Percentiles rank a stretch among this genome's conserved stretches.
These are phyloP conservation scores for Sorex fumeus DNA, from an alignment of 2,113 vertebrate species.

Conservation along the genomic window DNA sequence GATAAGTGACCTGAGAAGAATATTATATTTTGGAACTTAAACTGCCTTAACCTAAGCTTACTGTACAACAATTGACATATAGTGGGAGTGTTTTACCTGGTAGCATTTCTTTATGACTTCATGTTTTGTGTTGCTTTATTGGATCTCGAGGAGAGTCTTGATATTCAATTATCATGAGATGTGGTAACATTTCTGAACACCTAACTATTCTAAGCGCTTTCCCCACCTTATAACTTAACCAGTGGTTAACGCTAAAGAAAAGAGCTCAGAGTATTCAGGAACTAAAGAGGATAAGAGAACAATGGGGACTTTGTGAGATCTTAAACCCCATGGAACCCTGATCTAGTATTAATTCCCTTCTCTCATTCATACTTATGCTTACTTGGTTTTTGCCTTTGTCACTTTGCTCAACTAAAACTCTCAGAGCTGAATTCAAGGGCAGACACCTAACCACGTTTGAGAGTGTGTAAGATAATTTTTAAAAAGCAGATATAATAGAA, in stretches of 20 bases:
- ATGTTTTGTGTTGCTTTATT: not conserved
- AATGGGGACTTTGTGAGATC: not conserved
- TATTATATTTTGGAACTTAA: not conserved
- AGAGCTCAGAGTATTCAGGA: not conserved
- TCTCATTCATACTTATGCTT: not conserved
- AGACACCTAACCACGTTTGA: not conserved
- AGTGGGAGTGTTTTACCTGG: not conserved
- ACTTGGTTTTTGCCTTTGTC: not conserved
- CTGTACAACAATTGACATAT: not conserved
- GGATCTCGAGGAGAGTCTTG: not conserved
- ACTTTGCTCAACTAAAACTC: not conserved
- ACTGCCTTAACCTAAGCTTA: not conserved
- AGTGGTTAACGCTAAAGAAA: not conserved
- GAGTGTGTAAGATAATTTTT: not conserved
- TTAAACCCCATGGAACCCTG: not conserved
- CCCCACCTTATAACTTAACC: not conserved
- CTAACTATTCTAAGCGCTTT: not conserved
- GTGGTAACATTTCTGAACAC: not conserved
- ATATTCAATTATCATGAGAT: not conserved
- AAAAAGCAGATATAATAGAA: not conserved
- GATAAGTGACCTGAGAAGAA: not conserved
- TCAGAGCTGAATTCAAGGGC: not conserved
- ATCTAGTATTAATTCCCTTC: not conserved
- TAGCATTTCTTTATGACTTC: not conserved
- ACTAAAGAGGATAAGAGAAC: not conserved